Evolutionary conservation across 2,797 vertebrate genomes (phyloP), one percentile per base, ranked within the genome.

Genomic region (Microtus californicus): DNA sequence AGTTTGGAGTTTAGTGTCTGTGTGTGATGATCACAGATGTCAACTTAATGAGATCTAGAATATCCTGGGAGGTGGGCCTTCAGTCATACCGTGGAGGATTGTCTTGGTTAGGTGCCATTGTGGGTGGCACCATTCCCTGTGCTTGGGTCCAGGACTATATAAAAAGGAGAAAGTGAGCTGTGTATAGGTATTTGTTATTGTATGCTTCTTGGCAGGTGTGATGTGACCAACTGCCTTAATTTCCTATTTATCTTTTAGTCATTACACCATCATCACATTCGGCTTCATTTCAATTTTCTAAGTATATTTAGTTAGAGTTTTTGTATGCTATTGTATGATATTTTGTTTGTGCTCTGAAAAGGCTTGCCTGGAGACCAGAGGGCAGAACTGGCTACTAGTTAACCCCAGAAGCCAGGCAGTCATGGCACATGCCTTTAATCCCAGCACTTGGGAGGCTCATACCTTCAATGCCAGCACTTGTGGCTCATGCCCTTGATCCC

Each of bases 1-100:
- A 40, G 14, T 93, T 96, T 95, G 96, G 83, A 96, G 48, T 95
- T 93, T 87, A 93, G 59, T 90, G n/a, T 94, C 56, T 67, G 2
- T 93, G 95, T 73, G 67, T 54, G 45, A 65, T 71, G 34, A 37
- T 54, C 37, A 54, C 65, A 27, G 65, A 37, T 71, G 25, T 40
- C 85, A 56, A 56, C 2, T 73, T 56, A 25, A 40, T 2, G n/a
- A 87, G 14, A 23, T 40, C 25, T 19, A 73, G 34, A 87, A 40
- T 31, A 17, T 27, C 10, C 25, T 87, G 23, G 14, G 8, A 71
- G n/a, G 15, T 73, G n/a, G 14, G 15, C 45, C 31, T 85, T 12
- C 12, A 9, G 43, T 45, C 63, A 56, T 40, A 14, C 45, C 10
- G 2, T 71, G 25, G 21, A 37, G 9, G 25, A 56, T 56, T 87